Evolutionary conservation across 2,797 vertebrate species (phyloP), one percentile per base, ranked within the genome.

Genomic region (Rhinogobio ventralis): DNA sequence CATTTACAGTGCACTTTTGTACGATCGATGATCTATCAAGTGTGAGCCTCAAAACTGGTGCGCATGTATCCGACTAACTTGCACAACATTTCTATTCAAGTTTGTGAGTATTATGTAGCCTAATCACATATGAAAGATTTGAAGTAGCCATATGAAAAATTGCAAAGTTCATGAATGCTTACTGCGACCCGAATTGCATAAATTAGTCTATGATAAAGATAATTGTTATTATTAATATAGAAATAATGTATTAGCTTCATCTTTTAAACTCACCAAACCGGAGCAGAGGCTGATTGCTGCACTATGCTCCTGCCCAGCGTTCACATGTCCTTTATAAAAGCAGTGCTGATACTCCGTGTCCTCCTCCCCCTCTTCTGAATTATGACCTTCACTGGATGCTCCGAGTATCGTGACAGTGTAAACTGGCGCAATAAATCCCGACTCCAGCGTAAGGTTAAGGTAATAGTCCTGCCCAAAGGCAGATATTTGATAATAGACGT

Each of bases 241-340:
- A 28, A 39, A 71, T 33, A 4, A 39, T 64, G 20, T 36, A 25
- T 2, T 7, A 71, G 19, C 5, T 45, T 19, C 46, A 19, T 13
- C 14, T 33, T 46, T n/a, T 90, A 91, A 51, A 95, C 98, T 99
- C 95, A 99, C 98, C 97, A 99, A 96, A 89, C 98, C 98, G 74
- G 98, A 96, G 94, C 98, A 99, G 90, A 99, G 95, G 91, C 97
- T 99, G 95, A 99, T 98, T 87, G 98, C 97, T 57, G 97, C 98
- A 69, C 96, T 96, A 92, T 98, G 97, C 87, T 96, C 95, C 53
- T 94, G 91, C 80, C 96, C 93, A 87, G 96, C 95, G 75, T 99
- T 99, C 90, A 99, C 98, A 91, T 97, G 96, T 90, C 98, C 98
- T 91, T 94, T 96, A 92, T 99, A 99, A 91, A 99, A 99, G 92